phyloP scores from a whole-genome alignment of 2,113 vertebrate species.

The Balaeniceps rex region DNA sequence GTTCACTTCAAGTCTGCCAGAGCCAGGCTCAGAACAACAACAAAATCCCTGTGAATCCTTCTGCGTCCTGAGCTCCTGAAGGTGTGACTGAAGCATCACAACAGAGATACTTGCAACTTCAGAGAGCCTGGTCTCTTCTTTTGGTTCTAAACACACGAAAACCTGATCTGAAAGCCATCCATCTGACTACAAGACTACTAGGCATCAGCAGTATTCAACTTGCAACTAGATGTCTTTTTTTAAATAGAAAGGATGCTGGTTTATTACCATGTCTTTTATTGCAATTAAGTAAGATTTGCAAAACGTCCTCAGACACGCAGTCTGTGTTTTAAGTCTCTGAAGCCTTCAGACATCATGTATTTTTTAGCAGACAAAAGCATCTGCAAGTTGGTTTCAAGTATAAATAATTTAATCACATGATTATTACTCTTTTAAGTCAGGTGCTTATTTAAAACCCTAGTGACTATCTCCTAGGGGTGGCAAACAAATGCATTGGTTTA shows the following conservation, averaged over 20 bases:
- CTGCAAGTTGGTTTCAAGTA: background rate
- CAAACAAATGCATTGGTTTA: background rate
- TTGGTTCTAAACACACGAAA: background rate
- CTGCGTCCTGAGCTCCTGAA: background rate
- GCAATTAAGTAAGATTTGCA: background rate
- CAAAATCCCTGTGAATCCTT: background rate
- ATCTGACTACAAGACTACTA: background rate
- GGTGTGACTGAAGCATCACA: background rate
- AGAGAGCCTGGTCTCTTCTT: background rate
- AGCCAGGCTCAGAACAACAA: background rate
- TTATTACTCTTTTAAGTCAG: background rate
- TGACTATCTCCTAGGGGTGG: background rate
- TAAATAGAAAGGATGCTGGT: background rate
- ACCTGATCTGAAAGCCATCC: background rate
- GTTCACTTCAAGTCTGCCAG: background rate
- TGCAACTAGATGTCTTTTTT: background rate
- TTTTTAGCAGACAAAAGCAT: conserved; percentile 20
- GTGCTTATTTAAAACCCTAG: background rate
- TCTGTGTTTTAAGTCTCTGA: background rate
- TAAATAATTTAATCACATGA: background rate
- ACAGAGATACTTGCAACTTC: background rate
- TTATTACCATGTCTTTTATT: background rate
- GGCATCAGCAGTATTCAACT: background rate
- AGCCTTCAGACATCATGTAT: background rate
- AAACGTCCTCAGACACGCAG: background rate